Evolutionary conservation across 1,140 invertebrate genomes (phyloP), one percentile per base, ranked within the genome.

Genomic region (Triops longicaudatus): DNA sequence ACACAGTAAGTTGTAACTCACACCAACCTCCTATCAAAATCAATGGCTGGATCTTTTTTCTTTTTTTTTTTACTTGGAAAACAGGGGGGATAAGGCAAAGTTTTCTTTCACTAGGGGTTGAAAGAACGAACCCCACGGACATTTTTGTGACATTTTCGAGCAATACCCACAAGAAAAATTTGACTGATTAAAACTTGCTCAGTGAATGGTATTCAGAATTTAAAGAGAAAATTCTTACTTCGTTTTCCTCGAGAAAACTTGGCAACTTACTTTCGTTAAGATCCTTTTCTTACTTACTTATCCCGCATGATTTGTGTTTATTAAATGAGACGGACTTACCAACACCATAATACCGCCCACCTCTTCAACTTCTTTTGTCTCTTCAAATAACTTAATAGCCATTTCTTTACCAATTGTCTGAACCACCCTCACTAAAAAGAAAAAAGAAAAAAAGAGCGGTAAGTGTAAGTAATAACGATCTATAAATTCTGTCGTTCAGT

Each of bases 301-400:
- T 26, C 28, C 37, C 43, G 37, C 43, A 17, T 74, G 26, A 50
- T 17, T 22, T 73, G 73, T n/a, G 73, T 31, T 73, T 73, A 73
- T 12, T n/a, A 73, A 31, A 42, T 73, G 12, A 73, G 28, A 26
- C 9, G 72, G 73, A 80, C 81, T 85, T 84, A 91, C 90, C 85
- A 90, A 89, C 77, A 93, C 91, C 82, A 93, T 86, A 89, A 96
- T 91, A 28, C 93, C 93, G 71, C 93, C 93, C 81, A 89, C 87
- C 78, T 88, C 88, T 86, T 95, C 93, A 77, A 94, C 88, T 82
- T 89, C 87, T 83, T 91, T 91, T 44, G 92, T 93, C 85, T 92
- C 88, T 81, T 90, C 88, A 79, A 91, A 92, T 76, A 95, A 85
- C 80, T 92, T 87, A 75, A 94, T 87, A 9, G 92, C 88, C 82